Percentiles rank a stretch among this genome's conserved stretches.
These are phyloP conservation scores for Ambastaia sidthimunki DNA, from an alignment of 2,797 vertebrate species.

Conservation along the genomic window DNA sequence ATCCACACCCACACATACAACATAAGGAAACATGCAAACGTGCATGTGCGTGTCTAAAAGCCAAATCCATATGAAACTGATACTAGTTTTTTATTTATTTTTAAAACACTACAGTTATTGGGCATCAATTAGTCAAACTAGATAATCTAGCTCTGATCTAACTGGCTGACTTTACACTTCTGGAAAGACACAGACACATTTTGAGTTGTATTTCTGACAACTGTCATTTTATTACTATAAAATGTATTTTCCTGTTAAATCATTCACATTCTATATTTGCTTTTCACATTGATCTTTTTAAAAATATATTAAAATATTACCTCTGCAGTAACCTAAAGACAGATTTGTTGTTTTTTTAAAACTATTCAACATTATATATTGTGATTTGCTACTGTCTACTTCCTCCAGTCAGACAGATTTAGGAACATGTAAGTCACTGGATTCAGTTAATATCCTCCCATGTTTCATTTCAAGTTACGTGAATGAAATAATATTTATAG, in stretches of 20 bases:
- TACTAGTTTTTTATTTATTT: constrained; percentile 44
- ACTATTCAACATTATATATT: constrained; percentile 59
- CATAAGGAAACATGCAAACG: not conserved
- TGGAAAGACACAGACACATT: not conserved
- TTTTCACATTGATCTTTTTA: too few relatives aligned
- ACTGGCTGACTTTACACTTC: too few relatives aligned
- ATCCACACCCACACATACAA: constrained; percentile 52
- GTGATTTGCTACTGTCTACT: constrained; percentile 68
- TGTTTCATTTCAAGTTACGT: constrained; percentile 76
- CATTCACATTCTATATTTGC: too few relatives aligned
- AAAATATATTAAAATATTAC: constrained; percentile 16
- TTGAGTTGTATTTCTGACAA: too few relatives aligned
- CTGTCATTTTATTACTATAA: too few relatives aligned
- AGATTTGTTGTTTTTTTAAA: constrained; percentile 39
- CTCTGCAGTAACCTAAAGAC: constrained; percentile 30
- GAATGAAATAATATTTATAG: constrained; percentile 78
- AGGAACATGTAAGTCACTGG: constrained; percentile 68
- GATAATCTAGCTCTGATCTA: too few relatives aligned
- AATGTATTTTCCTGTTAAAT: too few relatives aligned
- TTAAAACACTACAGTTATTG: constrained; percentile 42
- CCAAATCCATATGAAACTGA: constrained; percentile 47
- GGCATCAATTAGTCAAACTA: too few relatives aligned
- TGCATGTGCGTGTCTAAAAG: constrained; percentile 26
- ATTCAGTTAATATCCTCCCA: constrained; percentile 79
- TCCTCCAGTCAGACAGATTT: constrained; percentile 63